Evolutionary conservation across 2,113 vertebrate species (phyloP), one percentile per base, ranked within the genome.

Genomic region (Crotalus tigris): DNA sequence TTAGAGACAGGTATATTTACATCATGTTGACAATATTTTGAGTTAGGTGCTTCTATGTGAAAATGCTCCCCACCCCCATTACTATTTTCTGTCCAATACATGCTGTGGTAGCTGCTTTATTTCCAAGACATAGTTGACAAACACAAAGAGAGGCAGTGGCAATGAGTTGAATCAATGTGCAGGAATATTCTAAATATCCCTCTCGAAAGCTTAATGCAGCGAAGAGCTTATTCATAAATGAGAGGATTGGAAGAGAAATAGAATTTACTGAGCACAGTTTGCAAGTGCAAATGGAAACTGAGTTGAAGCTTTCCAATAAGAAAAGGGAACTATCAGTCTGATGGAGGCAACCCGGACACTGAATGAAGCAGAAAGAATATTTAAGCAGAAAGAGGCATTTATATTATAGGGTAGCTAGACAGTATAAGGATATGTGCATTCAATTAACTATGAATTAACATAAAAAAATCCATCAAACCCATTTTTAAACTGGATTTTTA

Each of bases 281-380:
- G 92, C 61, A 97, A 94, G 95, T 94, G 95, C 95, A 96, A 96
- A 97, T 96, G 95, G 95, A 96, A 96, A 95, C 92, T 88, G 92
- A 95, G 91, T 94, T 59, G 81, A n/a, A 91, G 96, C 57, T 55
- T 97, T 97, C 96, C 96, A 51, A 54, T 94, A 92, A 92, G 94
- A 93, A 96, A 94, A 46, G 87, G 0, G n/a, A 0, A 5, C 91
- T 93, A 75, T 88, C 88, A 94, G 92, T 90, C 90, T 51, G 92
- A 93, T 39, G 75, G 89, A 87, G 21, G 94, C n/a, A 49, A 1
- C n/a, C 85, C 24, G 81, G 12, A 88, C 95, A 97, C 94, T 95
- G 3, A 17, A 92, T 89, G 91, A 85, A 89, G 69, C 23, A 89
- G 96, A 95, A 93, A 92, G 12, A 1, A 3, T 13, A 10, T 87